phyloP scores from a whole-genome alignment of 2,888 invertebrate species.

The Anodontia alba region DNA sequence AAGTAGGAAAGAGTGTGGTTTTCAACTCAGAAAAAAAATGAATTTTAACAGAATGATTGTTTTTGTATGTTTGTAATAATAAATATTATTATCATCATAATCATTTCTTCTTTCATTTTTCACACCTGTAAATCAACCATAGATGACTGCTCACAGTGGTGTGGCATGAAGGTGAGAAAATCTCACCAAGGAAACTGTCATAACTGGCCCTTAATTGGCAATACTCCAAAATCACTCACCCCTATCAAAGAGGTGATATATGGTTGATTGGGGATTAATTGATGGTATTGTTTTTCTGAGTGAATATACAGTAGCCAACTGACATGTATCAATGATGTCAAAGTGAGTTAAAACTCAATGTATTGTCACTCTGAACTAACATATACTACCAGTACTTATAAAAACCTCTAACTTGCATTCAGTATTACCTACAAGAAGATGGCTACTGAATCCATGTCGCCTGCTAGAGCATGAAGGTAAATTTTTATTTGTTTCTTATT shows the following conservation, averaged over 20 bases:
- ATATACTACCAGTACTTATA: not conserved
- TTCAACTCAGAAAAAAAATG: too few relatives aligned
- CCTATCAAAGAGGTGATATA: conserved; percentile 8
- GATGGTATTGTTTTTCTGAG: not conserved
- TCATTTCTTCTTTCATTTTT: too few relatives aligned
- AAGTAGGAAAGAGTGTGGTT: too few relatives aligned
- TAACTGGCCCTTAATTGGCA: conserved; percentile 1
- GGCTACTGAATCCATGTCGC: too few relatives aligned
- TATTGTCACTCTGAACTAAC: not conserved
- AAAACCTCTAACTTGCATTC: not conserved
- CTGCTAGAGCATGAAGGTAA: too few relatives aligned
- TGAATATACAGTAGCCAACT: conserved; percentile 4
- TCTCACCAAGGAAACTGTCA: not conserved
- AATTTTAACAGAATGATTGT: too few relatives aligned
- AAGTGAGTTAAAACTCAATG: not conserved
- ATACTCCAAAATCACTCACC: conserved; percentile 1
- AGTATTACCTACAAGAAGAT: too few relatives aligned
- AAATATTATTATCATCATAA: too few relatives aligned
- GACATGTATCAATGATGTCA: conserved; percentile 6
- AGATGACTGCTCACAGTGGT: not conserved
- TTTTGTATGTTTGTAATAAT: too few relatives aligned
- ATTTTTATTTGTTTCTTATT: too few relatives aligned
- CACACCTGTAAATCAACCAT: too few relatives aligned
- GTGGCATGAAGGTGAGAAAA: conserved; percentile 5
- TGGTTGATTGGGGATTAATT: conserved; percentile 1